Evolutionary conservation across 2,113 vertebrate species (phyloP).

Genomic region (Phoxinus phoxinus): DNA sequence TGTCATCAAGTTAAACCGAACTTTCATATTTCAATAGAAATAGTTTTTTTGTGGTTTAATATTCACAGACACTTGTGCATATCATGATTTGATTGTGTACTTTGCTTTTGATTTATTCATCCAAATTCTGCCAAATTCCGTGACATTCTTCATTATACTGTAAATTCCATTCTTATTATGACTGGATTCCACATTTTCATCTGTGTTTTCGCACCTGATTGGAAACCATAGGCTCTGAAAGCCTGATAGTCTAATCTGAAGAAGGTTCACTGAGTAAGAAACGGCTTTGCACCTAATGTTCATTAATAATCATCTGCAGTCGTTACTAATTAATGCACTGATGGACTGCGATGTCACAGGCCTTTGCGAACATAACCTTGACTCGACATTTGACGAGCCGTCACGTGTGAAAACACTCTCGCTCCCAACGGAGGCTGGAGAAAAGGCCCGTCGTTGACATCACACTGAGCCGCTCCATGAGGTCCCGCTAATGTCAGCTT

Average conservation of each 20-base stretch:
- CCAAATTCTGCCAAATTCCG: neutral
- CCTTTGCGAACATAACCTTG: conserved; percentile 54
- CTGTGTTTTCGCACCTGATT: neutral
- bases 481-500: conserved; percentile 59
- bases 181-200: neutral
- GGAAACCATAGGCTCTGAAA: neutral
- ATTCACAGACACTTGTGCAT: neutral
- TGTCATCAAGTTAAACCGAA: too few species aligned
- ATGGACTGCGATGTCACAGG: conserved; percentile 57
- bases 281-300: conserved; percentile 32
- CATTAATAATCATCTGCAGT: conserved; percentile 59
- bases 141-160: neutral
- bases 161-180: too few species aligned
- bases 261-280: neutral
- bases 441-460: conserved; percentile 35
- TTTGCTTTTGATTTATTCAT: neutral
- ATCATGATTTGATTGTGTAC: neutral
- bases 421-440: conserved; percentile 17
- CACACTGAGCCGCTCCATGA: conserved; percentile 42
- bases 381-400: conserved; percentile 45
- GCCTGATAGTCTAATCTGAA: neutral
- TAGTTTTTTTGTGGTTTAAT: neutral
- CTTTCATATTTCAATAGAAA: too few species aligned
- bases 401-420: conserved; percentile 33
- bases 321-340: conserved; percentile 70